A percentile compares a stretch with the other conserved stretches of the same genome.
phyloP scores from a whole-genome alignment of 1,140 invertebrate genomes.

The Microplitis mediator region DNA sequence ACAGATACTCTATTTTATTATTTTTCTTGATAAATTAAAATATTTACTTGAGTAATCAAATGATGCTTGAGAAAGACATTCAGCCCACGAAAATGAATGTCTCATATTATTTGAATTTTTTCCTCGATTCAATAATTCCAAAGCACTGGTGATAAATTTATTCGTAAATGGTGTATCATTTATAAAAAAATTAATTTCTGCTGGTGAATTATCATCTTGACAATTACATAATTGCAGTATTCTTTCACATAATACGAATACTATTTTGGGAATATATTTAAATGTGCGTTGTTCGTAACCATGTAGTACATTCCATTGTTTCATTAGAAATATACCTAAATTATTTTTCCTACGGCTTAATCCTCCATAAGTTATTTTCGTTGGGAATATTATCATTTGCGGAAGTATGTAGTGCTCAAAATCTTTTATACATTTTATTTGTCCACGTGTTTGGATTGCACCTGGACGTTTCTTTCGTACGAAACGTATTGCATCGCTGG shows the following conservation, averaged over 20 bases:
- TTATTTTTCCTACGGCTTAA: slow-evolving; percentile 68
- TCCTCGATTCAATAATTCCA: slow-evolving; percentile 43
- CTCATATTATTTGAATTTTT: slow-evolving; percentile 37
- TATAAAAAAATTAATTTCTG: slow-evolving; percentile 51
- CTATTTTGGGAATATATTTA: slow-evolving; percentile 80
- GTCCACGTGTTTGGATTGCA: slow-evolving; percentile 81
- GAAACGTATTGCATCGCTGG: slow-evolving; percentile 81
- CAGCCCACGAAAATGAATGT: slow-evolving; percentile 54
- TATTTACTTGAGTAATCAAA: slow-evolving; percentile 43
- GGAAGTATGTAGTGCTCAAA: slow-evolving; percentile 83
- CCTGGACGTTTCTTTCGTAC: slow-evolving; percentile 79
- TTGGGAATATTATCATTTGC: slow-evolving; percentile 77
- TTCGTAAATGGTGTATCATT: slow-evolving; percentile 56
- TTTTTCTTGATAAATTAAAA: neutral
- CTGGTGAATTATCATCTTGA: slow-evolving; percentile 59
- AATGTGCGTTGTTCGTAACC: slow-evolving; percentile 81
- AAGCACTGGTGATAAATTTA: slow-evolving; percentile 54
- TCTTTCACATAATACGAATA: slow-evolving; percentile 78
- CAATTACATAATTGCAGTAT: slow-evolving; percentile 74
- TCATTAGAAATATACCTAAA: slow-evolving; percentile 75
- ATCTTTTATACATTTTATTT: slow-evolving; percentile 80
- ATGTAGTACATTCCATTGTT: slow-evolving; percentile 77
- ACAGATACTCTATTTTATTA: too few relatives aligned
- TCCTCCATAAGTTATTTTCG: slow-evolving; percentile 46
- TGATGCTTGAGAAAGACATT: slow-evolving; percentile 51